Conservation (phyloP, 2,888 invertebrate species). For the Napeogenes inachia region DNA sequence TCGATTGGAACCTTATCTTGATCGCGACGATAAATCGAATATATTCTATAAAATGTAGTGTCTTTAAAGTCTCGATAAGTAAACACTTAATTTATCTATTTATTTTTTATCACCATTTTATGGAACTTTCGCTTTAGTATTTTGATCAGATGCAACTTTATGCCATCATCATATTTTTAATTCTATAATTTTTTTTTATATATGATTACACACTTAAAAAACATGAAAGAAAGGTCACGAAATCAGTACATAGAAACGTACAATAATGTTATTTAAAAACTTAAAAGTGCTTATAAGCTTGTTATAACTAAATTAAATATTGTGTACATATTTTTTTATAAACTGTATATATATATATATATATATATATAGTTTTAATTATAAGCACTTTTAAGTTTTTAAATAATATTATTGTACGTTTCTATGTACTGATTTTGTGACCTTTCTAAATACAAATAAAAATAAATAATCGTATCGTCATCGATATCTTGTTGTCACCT, state of each 20-base stretch:
- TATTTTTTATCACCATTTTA: slow-evolving; percentile 9
- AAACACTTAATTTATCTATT: slow-evolving; percentile 16
- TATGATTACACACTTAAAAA: too few relatives aligned
- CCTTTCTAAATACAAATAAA: background rate
- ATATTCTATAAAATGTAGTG: slow-evolving; percentile 21
- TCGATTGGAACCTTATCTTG: slow-evolving; percentile 63
- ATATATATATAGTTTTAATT: too few relatives aligned
- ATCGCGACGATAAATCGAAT: slow-evolving; percentile 62
- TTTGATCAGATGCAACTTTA: slow-evolving; percentile 4
- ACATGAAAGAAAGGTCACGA: too few relatives aligned
- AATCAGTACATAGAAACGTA: background rate
- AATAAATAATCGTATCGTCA: slow-evolving; percentile 26
- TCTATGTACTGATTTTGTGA: background rate
- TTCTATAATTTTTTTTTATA: too few relatives aligned
- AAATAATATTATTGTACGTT: too few relatives aligned
- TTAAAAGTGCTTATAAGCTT: too few relatives aligned
- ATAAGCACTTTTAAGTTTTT: too few relatives aligned
- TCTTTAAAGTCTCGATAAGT: slow-evolving; percentile 20
- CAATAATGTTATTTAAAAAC: too few relatives aligned
- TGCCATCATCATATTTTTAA: background rate
- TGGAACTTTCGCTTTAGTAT: background rate
- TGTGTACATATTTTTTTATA: too few relatives aligned
- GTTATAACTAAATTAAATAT: too few relatives aligned
- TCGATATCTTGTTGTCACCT: slow-evolving; percentile 34
- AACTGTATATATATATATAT: too few relatives aligned